These are phyloP conservation scores for Mus spretus DNA, from an alignment of 2,797 vertebrate genomes.

Conservation along the genomic window DNA sequence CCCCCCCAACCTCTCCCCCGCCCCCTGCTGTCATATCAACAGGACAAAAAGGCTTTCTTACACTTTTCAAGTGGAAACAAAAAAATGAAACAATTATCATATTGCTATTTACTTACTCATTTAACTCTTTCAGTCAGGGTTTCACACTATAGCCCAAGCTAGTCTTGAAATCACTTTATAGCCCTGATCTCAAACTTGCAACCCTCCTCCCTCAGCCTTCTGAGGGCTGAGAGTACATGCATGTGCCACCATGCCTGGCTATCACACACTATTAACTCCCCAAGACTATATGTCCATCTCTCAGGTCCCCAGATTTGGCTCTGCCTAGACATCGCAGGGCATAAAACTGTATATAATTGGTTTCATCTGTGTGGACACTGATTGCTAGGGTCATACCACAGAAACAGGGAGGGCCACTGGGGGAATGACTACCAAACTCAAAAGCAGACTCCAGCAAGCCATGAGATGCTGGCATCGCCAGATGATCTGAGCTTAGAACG, in stretches of 20 bases:
- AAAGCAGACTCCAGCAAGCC: not conserved
- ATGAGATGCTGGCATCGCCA: not conserved
- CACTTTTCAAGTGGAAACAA: constrained; percentile 34
- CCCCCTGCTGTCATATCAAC: not conserved
- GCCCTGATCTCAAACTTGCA: not conserved
- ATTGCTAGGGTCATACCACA: not conserved
- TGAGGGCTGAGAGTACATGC: not conserved
- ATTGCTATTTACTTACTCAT: not conserved
- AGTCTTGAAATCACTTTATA: not conserved
- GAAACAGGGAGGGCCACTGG: not conserved
- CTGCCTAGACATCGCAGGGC: not conserved
- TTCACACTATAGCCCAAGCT: not conserved
- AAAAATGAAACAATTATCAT: constrained; percentile 1
- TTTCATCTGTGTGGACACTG: not conserved
- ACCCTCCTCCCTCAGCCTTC: not conserved
- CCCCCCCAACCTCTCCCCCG: not conserved
- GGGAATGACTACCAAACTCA: not conserved
- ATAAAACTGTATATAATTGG: not conserved
- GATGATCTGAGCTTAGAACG: not conserved
- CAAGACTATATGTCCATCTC: not conserved
- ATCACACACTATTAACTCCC: not conserved
- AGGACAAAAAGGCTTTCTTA: not conserved
- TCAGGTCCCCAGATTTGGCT: not conserved
- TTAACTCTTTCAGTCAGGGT: not conserved
- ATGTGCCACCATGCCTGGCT: not conserved